Evolutionary conservation across 1,140 invertebrate genomes (phyloP).

Genomic region (Lamellibrachia luymesi): DNA sequence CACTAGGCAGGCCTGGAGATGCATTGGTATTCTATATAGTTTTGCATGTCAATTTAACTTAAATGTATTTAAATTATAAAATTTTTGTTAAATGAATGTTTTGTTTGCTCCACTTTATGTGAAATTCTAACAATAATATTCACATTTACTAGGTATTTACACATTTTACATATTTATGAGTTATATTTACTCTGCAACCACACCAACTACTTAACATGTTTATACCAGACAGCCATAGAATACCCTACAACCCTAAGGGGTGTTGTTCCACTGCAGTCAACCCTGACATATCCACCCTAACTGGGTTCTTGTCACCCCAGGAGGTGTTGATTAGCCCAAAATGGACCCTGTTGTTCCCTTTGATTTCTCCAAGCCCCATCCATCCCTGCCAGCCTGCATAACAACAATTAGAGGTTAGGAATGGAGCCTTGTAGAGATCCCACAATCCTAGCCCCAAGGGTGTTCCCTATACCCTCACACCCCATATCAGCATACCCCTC

Average conservation of each 20-base stretch:
- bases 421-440: not conserved
- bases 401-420: not conserved
- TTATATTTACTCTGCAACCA: too few species aligned
- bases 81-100: too few species aligned
- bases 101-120: too few species aligned
- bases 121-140: too few species aligned
- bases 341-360: not conserved
- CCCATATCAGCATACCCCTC: not conserved
- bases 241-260: too few species aligned
- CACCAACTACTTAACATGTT: too few species aligned
- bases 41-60: not conserved
- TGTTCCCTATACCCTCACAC: not conserved
- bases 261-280: not conserved
- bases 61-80: not conserved
- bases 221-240: too few species aligned
- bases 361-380: too few species aligned
- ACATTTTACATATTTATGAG: too few species aligned
- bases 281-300: not conserved
- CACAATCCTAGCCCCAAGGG: not conserved
- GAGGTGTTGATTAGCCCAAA: not conserved
- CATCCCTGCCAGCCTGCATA: not conserved
- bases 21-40: not conserved
- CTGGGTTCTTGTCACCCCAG: not conserved
- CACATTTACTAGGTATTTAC: too few species aligned
- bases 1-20: not conserved